Conservation (phyloP, 2,888 invertebrate genomes). For the Thymelicus acteon region DNA sequence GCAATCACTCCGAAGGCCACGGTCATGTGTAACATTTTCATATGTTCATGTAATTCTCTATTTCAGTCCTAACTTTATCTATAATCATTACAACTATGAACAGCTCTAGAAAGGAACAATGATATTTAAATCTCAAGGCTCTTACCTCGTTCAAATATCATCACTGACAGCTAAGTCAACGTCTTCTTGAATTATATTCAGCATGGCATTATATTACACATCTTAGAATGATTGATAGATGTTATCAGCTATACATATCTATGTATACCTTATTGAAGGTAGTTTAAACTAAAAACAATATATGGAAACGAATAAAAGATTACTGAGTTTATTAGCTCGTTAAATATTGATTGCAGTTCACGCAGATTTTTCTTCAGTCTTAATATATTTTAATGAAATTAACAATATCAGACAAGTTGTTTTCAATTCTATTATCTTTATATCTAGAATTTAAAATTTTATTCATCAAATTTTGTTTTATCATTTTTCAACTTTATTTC, state of each 20-base stretch:
- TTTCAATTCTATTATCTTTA: too few relatives aligned
- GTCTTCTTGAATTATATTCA: constrained; percentile 27
- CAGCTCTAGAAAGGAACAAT: constrained; percentile 44
- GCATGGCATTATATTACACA: neutral
- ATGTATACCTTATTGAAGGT: neutral
- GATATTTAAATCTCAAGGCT: constrained; percentile 49
- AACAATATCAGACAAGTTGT: too few relatives aligned
- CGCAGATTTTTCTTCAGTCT: too few relatives aligned
- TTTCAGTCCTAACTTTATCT: constrained; percentile 34
- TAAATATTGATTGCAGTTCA: too few relatives aligned
- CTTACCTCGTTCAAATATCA: constrained; percentile 40
- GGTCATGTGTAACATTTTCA: constrained; percentile 26
- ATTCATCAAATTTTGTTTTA: too few relatives aligned
- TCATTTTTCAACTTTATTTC: too few relatives aligned
- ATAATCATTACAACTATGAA: constrained; percentile 23
- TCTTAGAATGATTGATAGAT: neutral
- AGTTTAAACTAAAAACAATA: neutral
- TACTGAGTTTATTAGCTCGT: too few relatives aligned
- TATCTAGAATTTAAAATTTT: too few relatives aligned
- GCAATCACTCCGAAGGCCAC: constrained; percentile 32
- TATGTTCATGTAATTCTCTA: constrained; percentile 24
- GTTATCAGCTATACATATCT: too few relatives aligned
- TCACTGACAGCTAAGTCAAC: constrained; percentile 32
- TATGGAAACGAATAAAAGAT: neutral
- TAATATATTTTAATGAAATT: too few relatives aligned